Evolutionary conservation across 2,113 vertebrate species (phyloP), one percentile per base, ranked within the genome.

Genomic region (Bagarius yarrelli): DNA sequence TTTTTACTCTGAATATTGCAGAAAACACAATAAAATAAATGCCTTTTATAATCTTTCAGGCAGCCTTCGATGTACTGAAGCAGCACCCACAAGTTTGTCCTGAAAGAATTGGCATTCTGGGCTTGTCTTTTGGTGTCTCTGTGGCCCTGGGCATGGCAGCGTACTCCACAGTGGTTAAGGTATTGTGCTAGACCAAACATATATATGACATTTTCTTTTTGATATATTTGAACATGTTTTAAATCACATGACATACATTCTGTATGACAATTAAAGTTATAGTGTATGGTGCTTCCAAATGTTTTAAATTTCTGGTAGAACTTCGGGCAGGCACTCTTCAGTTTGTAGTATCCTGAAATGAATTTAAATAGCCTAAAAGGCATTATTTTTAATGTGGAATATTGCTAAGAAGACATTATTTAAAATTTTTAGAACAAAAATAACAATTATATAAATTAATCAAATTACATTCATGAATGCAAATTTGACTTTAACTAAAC

Each of bases 121-220:
- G 89, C 1, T 77, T 88, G 60, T 89, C 86, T 25, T 87, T 89
- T 57, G 89, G 90, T 13, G 77, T 83, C 13, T 83, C 86, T 6
- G 80, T 91, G 25, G 57, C 78, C 16, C 72, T 91, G 69, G 27
- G 63, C 9, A 82, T 89, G 81, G 81, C 90, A 6, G 83, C 79
- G 13, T 84, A 89, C 77, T 85, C 88, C 19, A 16, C 74, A 70
- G 66, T 80, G 2, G 76, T 88, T 23, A 52, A 88, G 83, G 89
- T 91, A 81, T 4, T 47, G 44, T 56, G 71, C 34, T 12, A 32
- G 1, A 21, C 14, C 11, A 52, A 53, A 8, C 56, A 9, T 60
- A 66, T 40, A 34, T 70, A 56, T 63, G 27, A 59, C 61, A 25
- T 60, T 59, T 16, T 78, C 30, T 61, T 50, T 21, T 47, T 79